Percentiles rank a stretch among this genome's conserved stretches.
Conservation (phyloP, 92 coral and sea anemone species). For the Epizoanthus ramosus region DNA sequence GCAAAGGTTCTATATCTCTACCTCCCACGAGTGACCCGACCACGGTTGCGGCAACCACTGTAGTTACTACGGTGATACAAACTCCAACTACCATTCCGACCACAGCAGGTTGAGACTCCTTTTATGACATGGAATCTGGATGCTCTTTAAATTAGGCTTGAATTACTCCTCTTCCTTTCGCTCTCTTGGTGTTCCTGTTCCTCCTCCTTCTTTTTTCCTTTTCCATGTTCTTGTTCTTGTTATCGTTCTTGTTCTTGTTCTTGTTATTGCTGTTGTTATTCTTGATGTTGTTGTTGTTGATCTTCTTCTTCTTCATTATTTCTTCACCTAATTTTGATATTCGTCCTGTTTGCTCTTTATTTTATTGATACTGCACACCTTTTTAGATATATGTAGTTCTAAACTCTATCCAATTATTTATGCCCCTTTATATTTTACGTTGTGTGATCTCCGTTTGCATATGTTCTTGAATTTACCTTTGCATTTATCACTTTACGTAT, state of each 20-base stretch:
- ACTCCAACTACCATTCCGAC: background rate
- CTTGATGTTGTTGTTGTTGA: background rate
- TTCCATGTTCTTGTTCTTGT: background rate
- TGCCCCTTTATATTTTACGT: no score
- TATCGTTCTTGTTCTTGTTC: background rate
- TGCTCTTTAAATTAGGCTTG: background rate
- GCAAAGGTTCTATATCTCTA: background rate
- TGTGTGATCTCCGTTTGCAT: no score
- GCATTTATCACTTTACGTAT: background rate
- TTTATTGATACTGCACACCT: background rate
- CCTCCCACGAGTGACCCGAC: background rate
- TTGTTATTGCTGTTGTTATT: background rate
- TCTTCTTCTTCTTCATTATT: background rate
- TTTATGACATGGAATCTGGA: background rate
- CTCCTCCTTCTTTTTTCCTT: background rate
- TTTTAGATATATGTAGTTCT: background rate
- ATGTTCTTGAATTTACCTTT: no score
- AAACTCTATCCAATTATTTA: no score
- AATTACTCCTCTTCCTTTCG: background rate
- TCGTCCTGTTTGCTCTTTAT: no score
- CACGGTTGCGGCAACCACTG: background rate
- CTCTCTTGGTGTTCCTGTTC: background rate
- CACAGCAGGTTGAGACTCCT: background rate
- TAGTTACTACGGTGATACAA: background rate
- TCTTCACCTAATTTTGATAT: background rate